Evolutionary conservation across 2,113 vertebrate species (phyloP).

Genomic region (Alethe diademata): DNA sequence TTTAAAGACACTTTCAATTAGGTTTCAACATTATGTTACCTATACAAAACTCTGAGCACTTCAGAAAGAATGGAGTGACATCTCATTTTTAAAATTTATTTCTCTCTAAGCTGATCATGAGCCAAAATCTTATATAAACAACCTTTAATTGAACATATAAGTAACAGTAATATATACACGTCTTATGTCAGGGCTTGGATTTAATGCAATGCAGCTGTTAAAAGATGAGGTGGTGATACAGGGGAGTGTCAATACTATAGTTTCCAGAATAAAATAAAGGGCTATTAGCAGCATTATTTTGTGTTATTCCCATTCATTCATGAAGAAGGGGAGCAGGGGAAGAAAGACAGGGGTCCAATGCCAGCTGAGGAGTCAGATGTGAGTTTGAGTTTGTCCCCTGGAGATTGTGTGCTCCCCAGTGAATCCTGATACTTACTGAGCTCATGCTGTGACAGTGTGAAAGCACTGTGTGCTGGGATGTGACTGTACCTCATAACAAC

Average conservation of each 20-base stretch:
- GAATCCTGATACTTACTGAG: not conserved
- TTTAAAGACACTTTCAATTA: not conserved
- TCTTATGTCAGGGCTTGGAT: not conserved
- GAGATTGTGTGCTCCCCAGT: not conserved
- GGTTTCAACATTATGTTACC: not conserved
- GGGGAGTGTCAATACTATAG: not conserved
- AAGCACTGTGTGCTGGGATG: accelerated
- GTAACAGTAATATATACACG: not conserved
- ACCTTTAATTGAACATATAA: constrained; percentile 33
- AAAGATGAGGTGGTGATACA: not conserved
- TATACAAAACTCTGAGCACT: not conserved
- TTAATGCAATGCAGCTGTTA: not conserved
- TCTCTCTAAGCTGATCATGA: constrained; percentile 13
- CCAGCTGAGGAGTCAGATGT: not conserved
- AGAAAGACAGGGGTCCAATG: not conserved
- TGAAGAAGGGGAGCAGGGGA: not conserved
- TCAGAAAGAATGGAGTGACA: not conserved
- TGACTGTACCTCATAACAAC: not conserved
- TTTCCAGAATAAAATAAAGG: not conserved
- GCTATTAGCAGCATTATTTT: not conserved
- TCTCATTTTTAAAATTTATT: not conserved
- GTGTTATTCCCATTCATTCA: not conserved
- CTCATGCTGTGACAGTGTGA: not conserved
- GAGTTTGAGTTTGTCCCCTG: not conserved
- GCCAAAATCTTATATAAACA: constrained; percentile 51